These are phyloP conservation scores for Myocastor coypus DNA, from an alignment of 2,113 vertebrate genomes.

Conservation along the genomic window DNA sequence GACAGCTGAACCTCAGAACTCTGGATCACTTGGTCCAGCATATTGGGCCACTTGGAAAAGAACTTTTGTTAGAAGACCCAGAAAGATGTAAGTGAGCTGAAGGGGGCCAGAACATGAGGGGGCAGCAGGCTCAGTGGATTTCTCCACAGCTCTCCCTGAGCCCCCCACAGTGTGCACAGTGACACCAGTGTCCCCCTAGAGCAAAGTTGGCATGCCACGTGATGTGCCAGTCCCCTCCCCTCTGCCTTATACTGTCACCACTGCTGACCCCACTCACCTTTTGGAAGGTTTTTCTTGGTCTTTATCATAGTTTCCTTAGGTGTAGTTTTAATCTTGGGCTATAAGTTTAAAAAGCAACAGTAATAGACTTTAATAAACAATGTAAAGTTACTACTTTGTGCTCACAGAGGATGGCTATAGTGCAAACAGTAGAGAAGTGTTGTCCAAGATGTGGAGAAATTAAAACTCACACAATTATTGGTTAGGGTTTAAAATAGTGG, in stretches of 20 bases:
- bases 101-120: neutral
- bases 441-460: neutral
- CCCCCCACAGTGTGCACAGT: neutral
- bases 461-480: neutral
- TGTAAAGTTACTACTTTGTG: neutral
- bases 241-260: neutral
- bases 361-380: neutral
- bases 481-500: neutral
- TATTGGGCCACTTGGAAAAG: neutral
- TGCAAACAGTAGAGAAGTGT: neutral
- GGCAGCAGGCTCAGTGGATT: neutral
- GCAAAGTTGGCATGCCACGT: accelerated
- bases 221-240: too few relatives aligned
- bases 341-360: neutral
- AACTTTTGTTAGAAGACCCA: neutral
- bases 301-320: neutral
- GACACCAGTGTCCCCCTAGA: neutral
- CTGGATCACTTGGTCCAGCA: too few relatives aligned
- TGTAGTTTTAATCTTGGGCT: neutral
- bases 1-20: neutral
- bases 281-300: neutral
- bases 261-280: neutral
- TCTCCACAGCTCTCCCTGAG: neutral
- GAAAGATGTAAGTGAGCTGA: neutral
- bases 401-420: neutral